These are phyloP conservation scores for Drosophila macrothrix DNA, from an alignment of 2,888 invertebrate species.

Conservation along the genomic window DNA sequence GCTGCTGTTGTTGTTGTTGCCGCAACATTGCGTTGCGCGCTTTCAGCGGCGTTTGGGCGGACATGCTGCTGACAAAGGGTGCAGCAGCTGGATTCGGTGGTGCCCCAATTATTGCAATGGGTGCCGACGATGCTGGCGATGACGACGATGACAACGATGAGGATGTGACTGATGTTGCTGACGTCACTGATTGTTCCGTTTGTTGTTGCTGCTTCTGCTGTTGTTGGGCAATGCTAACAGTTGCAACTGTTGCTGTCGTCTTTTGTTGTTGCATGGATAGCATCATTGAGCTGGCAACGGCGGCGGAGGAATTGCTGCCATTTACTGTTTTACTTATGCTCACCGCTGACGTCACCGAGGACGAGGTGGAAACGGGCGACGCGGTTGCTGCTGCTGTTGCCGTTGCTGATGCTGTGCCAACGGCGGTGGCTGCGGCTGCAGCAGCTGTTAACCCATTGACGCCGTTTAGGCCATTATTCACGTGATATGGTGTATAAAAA, in stretches of 20 bases:
- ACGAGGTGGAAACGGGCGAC: conserved; percentile 33
- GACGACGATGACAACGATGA: conserved; percentile 38
- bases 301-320: conserved; percentile 68
- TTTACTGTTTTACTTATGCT: conserved; percentile 70
- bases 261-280: conserved; percentile 72
- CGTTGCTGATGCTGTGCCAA: conserved; percentile 55
- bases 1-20: conserved; percentile 69
- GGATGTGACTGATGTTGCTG: conserved; percentile 69
- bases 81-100: conserved; percentile 73
- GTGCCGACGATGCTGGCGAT: conserved; percentile 47
- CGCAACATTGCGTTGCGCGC: conserved; percentile 75
- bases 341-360: conserved; percentile 34
- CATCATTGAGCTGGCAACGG: conserved; percentile 59
- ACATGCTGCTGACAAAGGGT: conserved; percentile 80
- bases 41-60: conserved; percentile 82
- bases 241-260: conserved; percentile 76
- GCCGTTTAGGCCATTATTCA: conserved; percentile 82
- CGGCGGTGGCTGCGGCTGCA: conserved; percentile 56
- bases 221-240: conserved; percentile 80
- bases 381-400: conserved; percentile 56
- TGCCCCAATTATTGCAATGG: conserved; percentile 67
- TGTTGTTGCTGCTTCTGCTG: conserved; percentile 69
- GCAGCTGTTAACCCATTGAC: conserved; percentile 75
- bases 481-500: conserved; percentile 84
- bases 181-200: conserved; percentile 70